Conservation (phyloP, 1,140 invertebrate species). For the Palaemon carinicauda region DNA sequence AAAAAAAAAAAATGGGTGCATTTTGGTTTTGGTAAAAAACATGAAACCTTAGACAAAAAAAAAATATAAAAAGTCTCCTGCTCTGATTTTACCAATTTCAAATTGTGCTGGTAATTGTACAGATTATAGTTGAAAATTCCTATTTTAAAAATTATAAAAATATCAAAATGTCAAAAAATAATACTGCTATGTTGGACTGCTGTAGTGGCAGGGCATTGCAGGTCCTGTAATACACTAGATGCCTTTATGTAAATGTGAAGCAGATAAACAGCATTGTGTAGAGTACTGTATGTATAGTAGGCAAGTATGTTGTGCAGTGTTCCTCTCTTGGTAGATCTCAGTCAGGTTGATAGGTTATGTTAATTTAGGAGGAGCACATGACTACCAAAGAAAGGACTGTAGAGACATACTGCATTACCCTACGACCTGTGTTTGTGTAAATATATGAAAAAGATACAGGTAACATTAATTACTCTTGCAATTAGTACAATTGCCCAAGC, state of each 20-base stretch:
- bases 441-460: conserved; percentile 34
- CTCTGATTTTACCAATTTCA: conserved; percentile 21
- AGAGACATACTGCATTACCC: neutral
- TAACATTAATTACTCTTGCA: conserved; percentile 53
- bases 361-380: conserved; percentile 13
- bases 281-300: conserved; percentile 22
- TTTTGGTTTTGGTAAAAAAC: conserved; percentile 21
- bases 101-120: conserved; percentile 31
- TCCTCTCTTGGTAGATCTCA: conserved; percentile 12
- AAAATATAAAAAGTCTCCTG: neutral
- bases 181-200: conserved; percentile 29
- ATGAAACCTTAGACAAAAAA: neutral
- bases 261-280: conserved; percentile 41
- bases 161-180: conserved; percentile 16
- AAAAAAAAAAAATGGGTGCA: neutral
- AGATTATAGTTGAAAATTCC: conserved; percentile 34
- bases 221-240: conserved; percentile 40
- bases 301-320: conserved; percentile 10
- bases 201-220: conserved; percentile 24
- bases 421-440: conserved; percentile 33
- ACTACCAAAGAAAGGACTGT: conserved; percentile 19
- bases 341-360: conserved; percentile 10
- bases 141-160: conserved; percentile 35
- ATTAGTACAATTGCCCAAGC: conserved; percentile 52
- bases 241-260: conserved; percentile 40